Base-by-base conservation (phyloP, 2,113 vertebrate genomes). In the Syngnathus scovelli region DNA sequence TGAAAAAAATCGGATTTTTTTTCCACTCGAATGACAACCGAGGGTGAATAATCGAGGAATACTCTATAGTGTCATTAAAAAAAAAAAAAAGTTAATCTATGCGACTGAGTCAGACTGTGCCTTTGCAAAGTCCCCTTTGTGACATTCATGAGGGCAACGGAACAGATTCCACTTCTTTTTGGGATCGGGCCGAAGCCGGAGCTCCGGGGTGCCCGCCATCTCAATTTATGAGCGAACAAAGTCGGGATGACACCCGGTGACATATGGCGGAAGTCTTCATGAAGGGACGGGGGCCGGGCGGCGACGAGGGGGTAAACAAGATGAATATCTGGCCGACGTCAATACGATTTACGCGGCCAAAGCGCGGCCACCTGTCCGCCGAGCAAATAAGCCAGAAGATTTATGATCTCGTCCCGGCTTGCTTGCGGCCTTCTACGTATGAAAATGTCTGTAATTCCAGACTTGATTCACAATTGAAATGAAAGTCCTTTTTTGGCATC, bases 361-460 rank as follows among this genome's bases (percentile, higher is more conserved):
- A 77, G 84, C 80, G 72, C 78, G 74, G 88, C 89, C 89, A 92
- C 91, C 89, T 91, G 91, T 90, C 89, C 79, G 77, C 81, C 82
- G 80, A 82, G 83, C 88, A 89, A 88, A 89, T 88, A 87, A 86
- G 86, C 82, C 82, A 81, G 21, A 75, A 83, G 84, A 89, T 90
- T 88, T 84, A 89, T 63, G 75, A 76, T 83, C 85, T 78, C 86
- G 85, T 82, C 79, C 79, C 61, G 85, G 64, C 19, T 82, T 44
- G 51, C 77, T 77, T 27, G 52, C 27, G 27, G 27, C 21, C 64
- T 78, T 86, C 85, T 87, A 83, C 27, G 27, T 33, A 33, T 33
- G 27, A 33, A 33, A 33, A 33, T 33, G 27, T 33, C 27, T 33
- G 27, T 33, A 33, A 33, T 33, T 33, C 27, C 27, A 33, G 27